phyloP scores from a whole-genome alignment of 2,113 vertebrate species.

The Mustelus asterias region DNA sequence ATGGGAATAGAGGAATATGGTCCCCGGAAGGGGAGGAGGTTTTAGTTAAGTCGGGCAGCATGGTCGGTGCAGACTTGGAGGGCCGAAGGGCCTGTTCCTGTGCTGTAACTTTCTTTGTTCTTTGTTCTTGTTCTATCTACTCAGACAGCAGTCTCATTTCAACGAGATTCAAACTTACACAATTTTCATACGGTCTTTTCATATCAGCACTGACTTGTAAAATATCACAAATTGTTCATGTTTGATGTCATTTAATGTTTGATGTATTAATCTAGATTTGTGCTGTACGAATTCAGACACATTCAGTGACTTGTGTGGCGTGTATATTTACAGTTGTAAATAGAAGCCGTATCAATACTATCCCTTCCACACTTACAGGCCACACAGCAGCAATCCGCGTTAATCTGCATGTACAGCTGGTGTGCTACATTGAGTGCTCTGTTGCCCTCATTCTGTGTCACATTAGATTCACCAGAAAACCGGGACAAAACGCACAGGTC shows the following conservation, averaged over 20 bases:
- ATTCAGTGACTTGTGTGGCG: not conserved
- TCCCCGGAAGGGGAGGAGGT: no score
- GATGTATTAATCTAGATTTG: not conserved
- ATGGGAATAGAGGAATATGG: no score
- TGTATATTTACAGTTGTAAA: not conserved
- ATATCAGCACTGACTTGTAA: not conserved
- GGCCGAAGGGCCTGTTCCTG: no score
- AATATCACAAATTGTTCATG: not conserved
- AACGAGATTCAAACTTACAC: not conserved
- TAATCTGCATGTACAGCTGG: not conserved
- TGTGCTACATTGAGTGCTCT: not conserved
- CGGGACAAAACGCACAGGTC: not conserved
- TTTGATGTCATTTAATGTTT: not conserved
- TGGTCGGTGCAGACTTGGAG: no score
- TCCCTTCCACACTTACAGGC: not conserved
- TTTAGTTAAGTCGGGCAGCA: no score
- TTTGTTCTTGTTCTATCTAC: no score
- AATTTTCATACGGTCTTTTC: no score
- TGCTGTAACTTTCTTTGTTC: no score
- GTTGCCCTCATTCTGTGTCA: not conserved
- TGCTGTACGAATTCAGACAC: not conserved
- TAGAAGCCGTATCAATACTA: not conserved
- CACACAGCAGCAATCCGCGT: not conserved
- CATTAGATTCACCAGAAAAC: not conserved
- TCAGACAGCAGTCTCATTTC: not conserved